Conservation (phyloP, 2,888 invertebrate genomes). For the Euproctis similis region DNA sequence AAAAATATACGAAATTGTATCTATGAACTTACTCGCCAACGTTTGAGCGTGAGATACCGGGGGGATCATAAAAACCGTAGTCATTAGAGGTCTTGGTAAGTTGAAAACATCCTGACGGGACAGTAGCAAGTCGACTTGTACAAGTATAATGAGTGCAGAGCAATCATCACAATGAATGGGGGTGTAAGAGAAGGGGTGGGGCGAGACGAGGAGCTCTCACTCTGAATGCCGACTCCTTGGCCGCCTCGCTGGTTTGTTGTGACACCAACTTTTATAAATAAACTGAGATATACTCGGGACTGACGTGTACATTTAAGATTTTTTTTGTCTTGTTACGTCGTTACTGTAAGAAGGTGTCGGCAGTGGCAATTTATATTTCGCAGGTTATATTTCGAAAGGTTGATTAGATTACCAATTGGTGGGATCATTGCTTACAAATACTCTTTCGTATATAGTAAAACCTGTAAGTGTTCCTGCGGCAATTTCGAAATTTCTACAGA, state of each 20-base stretch:
- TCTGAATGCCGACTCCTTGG: conserved; percentile 48
- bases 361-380: no score
- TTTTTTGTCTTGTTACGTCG: no score
- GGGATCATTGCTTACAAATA: no score
- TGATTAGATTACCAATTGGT: no score
- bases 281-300: conserved; percentile 1
- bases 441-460: no score
- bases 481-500: no score
- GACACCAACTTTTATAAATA: conserved; percentile 5
- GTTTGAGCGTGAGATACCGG: conserved; percentile 5
- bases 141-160: conserved; percentile 56
- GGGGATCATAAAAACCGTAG: conserved; percentile 7
- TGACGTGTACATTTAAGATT: background rate
- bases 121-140: conserved; percentile 20
- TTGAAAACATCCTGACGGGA: conserved; percentile 22
- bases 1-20: no score
- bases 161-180: conserved; percentile 71
- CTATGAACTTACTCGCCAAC: conserved; percentile 3
- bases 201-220: conserved; percentile 36
- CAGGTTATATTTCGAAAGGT: no score
- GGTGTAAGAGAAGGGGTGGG: no score
- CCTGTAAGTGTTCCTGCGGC: no score
- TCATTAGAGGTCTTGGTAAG: conserved; percentile 13
- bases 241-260: conserved; percentile 15
- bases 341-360: no score